phyloP scores from a whole-genome alignment of 2,888 invertebrate genomes.

The Athetis lepigone region DNA sequence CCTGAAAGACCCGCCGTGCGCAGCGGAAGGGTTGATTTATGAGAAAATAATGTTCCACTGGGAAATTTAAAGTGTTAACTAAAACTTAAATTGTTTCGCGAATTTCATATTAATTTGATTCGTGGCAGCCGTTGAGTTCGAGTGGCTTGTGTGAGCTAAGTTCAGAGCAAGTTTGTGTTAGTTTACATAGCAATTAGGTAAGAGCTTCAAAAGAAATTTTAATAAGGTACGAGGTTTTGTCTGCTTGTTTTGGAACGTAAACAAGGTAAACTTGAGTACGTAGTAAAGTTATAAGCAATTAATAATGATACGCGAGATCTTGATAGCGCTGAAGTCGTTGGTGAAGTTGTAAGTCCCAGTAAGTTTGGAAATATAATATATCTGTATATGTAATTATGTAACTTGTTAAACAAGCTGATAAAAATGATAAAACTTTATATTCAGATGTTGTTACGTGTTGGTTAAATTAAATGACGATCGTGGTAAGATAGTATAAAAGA shows the following conservation, averaged over 20 bases:
- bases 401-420: neutral
- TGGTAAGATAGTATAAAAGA: neutral
- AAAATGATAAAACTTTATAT: neutral
- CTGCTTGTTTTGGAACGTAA: constrained; percentile 36
- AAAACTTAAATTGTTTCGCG: constrained; percentile 72
- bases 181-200: constrained; percentile 56
- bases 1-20: constrained; percentile 70
- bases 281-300: constrained; percentile 35
- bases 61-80: constrained; percentile 79
- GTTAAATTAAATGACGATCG: neutral
- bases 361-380: constrained; percentile 31
- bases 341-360: constrained; percentile 21
- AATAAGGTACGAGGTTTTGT: constrained; percentile 51
- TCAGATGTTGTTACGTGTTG: neutral
- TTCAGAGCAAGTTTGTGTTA: constrained; percentile 49
- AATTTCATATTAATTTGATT: constrained; percentile 71
- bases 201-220: constrained; percentile 52
- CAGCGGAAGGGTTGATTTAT: constrained; percentile 86
- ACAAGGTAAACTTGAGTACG: constrained; percentile 40
- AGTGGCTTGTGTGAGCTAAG: constrained; percentile 55
- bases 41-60: constrained; percentile 84
- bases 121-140: constrained; percentile 49
- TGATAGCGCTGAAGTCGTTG: constrained; percentile 23
- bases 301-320: constrained; percentile 44
- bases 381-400: neutral